Evolutionary conservation across 2,888 invertebrate genomes (phyloP), one percentile per base, ranked within the genome.

Genomic region (Drosophila quinaria): DNA sequence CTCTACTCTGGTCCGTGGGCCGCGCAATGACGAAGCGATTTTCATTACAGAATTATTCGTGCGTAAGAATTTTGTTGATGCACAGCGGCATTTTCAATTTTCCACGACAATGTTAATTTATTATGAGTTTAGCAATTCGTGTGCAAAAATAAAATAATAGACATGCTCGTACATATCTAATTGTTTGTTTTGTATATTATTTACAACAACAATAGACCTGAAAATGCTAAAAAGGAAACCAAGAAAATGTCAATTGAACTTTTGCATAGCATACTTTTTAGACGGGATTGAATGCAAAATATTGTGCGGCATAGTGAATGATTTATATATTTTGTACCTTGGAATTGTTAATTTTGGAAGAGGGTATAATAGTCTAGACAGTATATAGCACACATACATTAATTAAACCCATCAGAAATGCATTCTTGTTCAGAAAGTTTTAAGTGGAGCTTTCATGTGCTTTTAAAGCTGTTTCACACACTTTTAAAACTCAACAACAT

Each of bases 1-100:
- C 74, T 55, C 22, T 69, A 67, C 52, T 50, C 50, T 54, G 58
- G 58, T 66, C 49, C 66, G 22, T 19, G 39, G 50, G 22, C 51
- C 55, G 54, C 35, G 54, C 58, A 64, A 74, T 70, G 75, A 71
- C 61, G 73, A 60, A 65, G 74, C 70, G 78, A 77, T 77, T 85
- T 86, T 90, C 87, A 87, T 90, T 87, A 90, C 83, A 51, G 78
- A 87, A 88, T 90, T 90, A 79, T 83, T 87, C 87, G 87, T 90
- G 90, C 87, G 90, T 88, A 87, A 85, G 83, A 86, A 88, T 82
- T 75, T 82, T 83, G 71, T 68, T 73, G 69, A 35, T 49, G 55
- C 67, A 22, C 70, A 73, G 67, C 87, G 80, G 78, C 85, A 89
- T 84, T 85, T 85, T 85, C 87, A 84, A 89, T 85, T 85, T 81